Evolutionary conservation across 1,140 invertebrate species (phyloP).

Genomic region (Rhizoglyphus robini): DNA sequence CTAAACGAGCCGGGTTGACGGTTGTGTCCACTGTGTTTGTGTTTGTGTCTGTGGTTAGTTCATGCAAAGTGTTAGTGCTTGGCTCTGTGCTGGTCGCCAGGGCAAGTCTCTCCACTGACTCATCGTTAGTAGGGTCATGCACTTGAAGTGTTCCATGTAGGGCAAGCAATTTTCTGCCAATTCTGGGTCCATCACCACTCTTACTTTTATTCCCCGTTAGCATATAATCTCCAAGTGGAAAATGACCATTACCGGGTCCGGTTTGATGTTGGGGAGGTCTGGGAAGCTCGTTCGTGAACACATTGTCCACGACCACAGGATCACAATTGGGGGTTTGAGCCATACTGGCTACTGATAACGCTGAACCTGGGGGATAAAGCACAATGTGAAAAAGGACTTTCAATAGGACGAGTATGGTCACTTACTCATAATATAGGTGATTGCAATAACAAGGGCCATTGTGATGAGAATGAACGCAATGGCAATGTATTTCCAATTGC

Average conservation of each 20-base stretch:
- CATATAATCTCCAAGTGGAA: not conserved
- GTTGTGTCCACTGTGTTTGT: too few relatives aligned
- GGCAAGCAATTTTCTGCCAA: too few relatives aligned
- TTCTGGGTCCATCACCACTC: not conserved
- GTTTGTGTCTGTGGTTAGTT: too few relatives aligned
- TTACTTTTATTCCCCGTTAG: constrained; percentile 1
- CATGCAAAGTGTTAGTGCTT: too few relatives aligned
- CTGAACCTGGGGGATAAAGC: constrained; percentile 19
- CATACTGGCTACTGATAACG: constrained; percentile 24
- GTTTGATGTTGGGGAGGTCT: not conserved
- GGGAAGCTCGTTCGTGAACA: constrained; percentile 16
- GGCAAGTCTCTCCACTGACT: too few relatives aligned
- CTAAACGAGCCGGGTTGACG: too few relatives aligned
- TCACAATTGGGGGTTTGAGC: constrained; percentile 24
- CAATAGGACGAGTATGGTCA: constrained; percentile 23
- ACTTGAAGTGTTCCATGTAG: too few relatives aligned
- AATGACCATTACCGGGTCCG: not conserved
- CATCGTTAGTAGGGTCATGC: too few relatives aligned
- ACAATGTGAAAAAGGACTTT: not conserved
- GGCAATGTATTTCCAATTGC: constrained; percentile 87
- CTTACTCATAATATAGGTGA: constrained; percentile 87
- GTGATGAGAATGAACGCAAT: constrained; percentile 75
- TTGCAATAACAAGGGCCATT: constrained; percentile 70
- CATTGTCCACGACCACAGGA: constrained; percentile 26
- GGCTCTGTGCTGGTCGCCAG: too few relatives aligned